Evolutionary conservation across 2,888 invertebrate species (phyloP), one percentile per base, ranked within the genome.

Genomic region (Macrophya annulata): DNA sequence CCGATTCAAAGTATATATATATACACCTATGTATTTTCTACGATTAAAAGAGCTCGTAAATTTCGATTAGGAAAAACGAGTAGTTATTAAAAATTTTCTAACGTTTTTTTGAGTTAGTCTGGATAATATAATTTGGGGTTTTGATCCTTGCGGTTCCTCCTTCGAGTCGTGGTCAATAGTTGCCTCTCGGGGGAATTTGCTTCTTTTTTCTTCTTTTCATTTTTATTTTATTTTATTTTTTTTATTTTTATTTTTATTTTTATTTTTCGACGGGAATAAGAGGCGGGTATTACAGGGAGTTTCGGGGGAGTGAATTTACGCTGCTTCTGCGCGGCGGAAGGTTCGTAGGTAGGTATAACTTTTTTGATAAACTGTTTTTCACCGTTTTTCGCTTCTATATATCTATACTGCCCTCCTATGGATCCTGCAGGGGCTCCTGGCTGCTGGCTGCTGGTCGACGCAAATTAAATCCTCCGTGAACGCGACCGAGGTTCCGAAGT

Each of bases 301-400:
- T 25, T 0, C 6, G 37, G 37, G 62, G 62, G 62, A 25, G 25
- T 62, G 62, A 62, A 62, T 62, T 62, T 62, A 9, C 31, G n/a
- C 85, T 86, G 90, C 89, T 89, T 87, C 89, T 89, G 90, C 89
- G 89, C 88, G 89, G 88, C 62, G 25, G 12, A 43, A 31, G 31
- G 31, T 31, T 31, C 3, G 31, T 31, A 31, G 31, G 31, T 31
- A 31, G 31, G 31, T 40, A 43, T 90, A 91, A 90, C 90, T 92
- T 92, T 88, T 92, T 92, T 92, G 91, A 92, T 92, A 92, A 92
- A 92, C 91, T 91, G 92, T 92, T 92, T 92, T 91, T 90, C 90
- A 88, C 90, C 59, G 55, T 76, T 76, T 48, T 76, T 76, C 45
- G 45, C 10, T 9, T 5, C n/a, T 31, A 31, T 31, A 31, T 45